phyloP scores from a whole-genome alignment of 2,888 invertebrate species.

The Thecophora atra region DNA sequence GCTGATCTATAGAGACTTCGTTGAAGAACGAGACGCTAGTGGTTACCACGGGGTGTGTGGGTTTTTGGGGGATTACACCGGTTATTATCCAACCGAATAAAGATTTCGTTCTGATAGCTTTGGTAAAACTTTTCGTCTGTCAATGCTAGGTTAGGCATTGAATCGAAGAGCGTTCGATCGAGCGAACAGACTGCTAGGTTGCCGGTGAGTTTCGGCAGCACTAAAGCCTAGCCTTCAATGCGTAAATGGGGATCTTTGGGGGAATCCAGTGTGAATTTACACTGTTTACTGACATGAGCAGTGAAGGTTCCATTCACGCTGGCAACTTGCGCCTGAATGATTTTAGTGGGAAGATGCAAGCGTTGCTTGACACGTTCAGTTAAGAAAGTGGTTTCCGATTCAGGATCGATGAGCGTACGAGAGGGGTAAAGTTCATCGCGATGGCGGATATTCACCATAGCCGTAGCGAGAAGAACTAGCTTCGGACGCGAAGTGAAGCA shows the following conservation, averaged over 20 bases:
- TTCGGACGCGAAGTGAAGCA: not conserved
- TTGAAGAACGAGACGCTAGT: too few species aligned
- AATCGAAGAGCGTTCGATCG: too few species aligned
- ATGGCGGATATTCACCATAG: not conserved
- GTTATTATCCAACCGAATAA: too few species aligned
- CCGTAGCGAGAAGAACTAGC: not conserved
- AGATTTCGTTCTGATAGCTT: too few species aligned
- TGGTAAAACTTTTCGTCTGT: too few species aligned
- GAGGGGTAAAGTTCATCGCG: not conserved
- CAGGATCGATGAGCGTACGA: slow-evolving; percentile 6
- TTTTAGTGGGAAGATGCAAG: not conserved
- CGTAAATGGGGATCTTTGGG: not conserved
- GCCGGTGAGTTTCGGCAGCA: too few species aligned
- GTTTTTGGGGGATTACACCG: too few species aligned
- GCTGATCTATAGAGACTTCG: too few species aligned
- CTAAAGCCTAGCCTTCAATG: too few species aligned
- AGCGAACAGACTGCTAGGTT: too few species aligned
- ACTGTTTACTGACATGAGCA: not conserved
- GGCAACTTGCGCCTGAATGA: not conserved
- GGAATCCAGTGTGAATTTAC: not conserved
- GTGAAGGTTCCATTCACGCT: not conserved
- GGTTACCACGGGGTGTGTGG: too few species aligned
- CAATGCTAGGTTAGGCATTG: too few species aligned
- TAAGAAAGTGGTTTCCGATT: not conserved
- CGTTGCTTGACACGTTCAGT: not conserved